phyloP scores from a whole-genome alignment of 2,888 invertebrate genomes.

The Anodontia alba region DNA sequence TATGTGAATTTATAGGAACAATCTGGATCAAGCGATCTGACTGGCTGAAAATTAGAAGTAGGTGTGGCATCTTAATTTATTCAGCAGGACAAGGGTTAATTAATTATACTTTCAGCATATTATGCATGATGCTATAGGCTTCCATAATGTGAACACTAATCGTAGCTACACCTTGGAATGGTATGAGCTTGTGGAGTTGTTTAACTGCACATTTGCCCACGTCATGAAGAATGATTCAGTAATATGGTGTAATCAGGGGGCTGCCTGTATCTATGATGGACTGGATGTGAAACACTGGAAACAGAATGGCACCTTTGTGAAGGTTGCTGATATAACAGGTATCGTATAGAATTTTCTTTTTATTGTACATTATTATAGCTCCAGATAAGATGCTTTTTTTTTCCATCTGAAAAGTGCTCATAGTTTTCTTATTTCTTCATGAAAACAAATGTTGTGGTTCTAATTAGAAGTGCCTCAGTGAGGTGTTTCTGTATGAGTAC shows the following conservation, averaged over 20 bases:
- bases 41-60: too few relatives aligned
- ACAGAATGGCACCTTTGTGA: conserved; percentile 76
- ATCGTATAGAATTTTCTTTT: background rate
- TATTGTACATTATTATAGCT: too few relatives aligned
- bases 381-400: too few relatives aligned
- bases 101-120: conserved; percentile 70
- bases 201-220: conserved; percentile 82
- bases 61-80: too few relatives aligned
- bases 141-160: conserved; percentile 76
- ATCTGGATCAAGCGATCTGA: too few relatives aligned
- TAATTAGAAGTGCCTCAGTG: too few relatives aligned
- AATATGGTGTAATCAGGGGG: conserved; percentile 82
- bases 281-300: conserved; percentile 79
- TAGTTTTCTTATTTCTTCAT: too few relatives aligned
- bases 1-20: too few relatives aligned
- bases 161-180: conserved; percentile 81
- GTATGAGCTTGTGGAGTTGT: conserved; percentile 81
- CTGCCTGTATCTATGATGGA: conserved; percentile 79
- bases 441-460: too few relatives aligned
- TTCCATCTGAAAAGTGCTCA: too few relatives aligned
- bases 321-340: conserved; percentile 78
- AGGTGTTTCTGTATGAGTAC: background rate
- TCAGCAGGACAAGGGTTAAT: too few relatives aligned
- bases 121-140: conserved; percentile 82
- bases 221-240: conserved; percentile 68